Evolutionary conservation across 2,888 invertebrate genomes (phyloP).

Genomic region (Oscheius sp.): DNA sequence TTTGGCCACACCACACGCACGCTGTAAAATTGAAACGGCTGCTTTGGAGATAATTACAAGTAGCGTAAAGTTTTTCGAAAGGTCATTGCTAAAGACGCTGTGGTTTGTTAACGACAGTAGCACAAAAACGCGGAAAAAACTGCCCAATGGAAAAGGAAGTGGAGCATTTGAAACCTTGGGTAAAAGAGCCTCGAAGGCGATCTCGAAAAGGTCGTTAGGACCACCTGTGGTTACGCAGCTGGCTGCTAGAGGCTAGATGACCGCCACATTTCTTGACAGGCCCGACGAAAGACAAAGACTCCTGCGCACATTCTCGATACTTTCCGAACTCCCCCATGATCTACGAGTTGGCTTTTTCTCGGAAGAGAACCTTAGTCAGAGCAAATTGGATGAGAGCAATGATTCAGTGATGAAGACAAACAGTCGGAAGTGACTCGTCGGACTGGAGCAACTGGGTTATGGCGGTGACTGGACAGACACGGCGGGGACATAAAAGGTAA

Average conservation of each 20-base stretch:
- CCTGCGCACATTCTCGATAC: conserved; percentile 10
- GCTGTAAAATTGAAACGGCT: not conserved
- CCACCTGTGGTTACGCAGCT: no score
- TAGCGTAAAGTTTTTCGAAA: no score
- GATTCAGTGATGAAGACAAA: not conserved
- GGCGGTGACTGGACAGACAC: not conserved
- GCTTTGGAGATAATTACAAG: not conserved
- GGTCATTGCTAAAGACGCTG: no score
- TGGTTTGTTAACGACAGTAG: no score
- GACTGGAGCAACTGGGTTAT: conserved; percentile 7
- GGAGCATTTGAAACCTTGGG: no score
- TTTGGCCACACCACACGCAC: not conserved
- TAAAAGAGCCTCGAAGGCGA: no score
- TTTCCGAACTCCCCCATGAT: no score
- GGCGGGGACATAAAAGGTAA: not conserved
- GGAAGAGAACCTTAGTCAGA: no score
- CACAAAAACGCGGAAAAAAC: no score
- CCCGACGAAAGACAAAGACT: conserved; percentile 16
- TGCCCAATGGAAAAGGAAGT: no score
- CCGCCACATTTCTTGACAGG: conserved; percentile 24
- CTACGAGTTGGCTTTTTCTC: no score
- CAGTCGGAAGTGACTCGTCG: not conserved
- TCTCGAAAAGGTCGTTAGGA: no score
- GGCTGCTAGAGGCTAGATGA: conserved; percentile 1
- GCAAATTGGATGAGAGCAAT: not conserved